A percentile compares a stretch with the other conserved stretches of the same genome.
phyloP scores from a whole-genome alignment of 2,113 vertebrate genomes.

The Pomatorhinus ruficollis region DNA sequence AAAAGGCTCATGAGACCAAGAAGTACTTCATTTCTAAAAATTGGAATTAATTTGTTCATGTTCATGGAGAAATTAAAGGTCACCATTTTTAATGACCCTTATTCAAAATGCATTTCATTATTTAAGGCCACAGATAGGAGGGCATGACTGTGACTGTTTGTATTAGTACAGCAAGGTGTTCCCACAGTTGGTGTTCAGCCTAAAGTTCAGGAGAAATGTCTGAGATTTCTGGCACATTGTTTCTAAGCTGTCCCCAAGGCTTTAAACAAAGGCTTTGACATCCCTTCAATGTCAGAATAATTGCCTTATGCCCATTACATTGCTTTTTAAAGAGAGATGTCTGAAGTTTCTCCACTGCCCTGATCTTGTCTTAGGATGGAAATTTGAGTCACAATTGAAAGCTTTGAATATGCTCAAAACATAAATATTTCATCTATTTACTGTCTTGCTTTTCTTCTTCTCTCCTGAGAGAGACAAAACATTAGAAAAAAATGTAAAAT shows the following conservation, averaged over 20 bases:
- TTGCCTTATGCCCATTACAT: background rate
- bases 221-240: background rate
- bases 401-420: background rate
- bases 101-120: background rate
- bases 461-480: background rate
- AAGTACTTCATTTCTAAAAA: background rate
- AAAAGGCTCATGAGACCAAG: background rate
- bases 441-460: background rate
- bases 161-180: background rate
- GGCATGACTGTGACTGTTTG: accelerated
- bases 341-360: background rate
- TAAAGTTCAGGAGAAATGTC: background rate
- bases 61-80: background rate
- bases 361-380: background rate
- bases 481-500: background rate
- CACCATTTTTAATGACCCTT: background rate
- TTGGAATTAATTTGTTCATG: background rate
- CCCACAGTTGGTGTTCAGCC: background rate
- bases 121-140: background rate
- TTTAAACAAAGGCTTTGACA: no score
- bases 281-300: background rate
- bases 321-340: background rate
- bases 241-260: background rate
- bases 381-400: background rate
- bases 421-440: background rate